These are phyloP conservation scores for Morelia viridis DNA, from an alignment of 2,797 vertebrate genomes.

Conservation along the genomic window DNA sequence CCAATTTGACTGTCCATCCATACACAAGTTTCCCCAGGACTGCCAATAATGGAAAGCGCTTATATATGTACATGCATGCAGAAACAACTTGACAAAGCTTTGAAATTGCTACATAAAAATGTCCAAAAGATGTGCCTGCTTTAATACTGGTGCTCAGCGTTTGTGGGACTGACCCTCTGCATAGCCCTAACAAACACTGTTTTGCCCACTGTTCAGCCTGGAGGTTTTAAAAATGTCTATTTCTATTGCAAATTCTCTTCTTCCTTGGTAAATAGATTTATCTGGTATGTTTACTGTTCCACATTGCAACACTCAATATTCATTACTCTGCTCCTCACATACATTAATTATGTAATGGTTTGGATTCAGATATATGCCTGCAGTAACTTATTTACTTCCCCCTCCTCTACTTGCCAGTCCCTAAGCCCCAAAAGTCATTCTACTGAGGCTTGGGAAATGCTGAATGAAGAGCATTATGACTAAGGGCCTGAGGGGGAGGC, in stretches of 20 bases:
- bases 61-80: background rate
- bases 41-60: background rate
- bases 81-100: background rate
- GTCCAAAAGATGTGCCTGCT: background rate
- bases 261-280: background rate
- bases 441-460: background rate
- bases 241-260: background rate
- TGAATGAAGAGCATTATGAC: background rate
- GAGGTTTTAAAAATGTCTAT: background rate
- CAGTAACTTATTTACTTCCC: background rate
- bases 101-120: background rate
- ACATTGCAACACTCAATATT: background rate
- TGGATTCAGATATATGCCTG: background rate
- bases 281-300: background rate
- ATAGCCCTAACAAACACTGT: background rate
- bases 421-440: background rate
- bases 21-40: background rate
- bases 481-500: background rate
- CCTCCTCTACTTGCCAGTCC: background rate
- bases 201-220: background rate
- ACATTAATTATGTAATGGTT: background rate
- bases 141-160: background rate
- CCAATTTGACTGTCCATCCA: background rate
- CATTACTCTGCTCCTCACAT: background rate
- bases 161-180: background rate